Conservation (phyloP, 2,888 invertebrate species). For the Lasius fuliginosus region DNA sequence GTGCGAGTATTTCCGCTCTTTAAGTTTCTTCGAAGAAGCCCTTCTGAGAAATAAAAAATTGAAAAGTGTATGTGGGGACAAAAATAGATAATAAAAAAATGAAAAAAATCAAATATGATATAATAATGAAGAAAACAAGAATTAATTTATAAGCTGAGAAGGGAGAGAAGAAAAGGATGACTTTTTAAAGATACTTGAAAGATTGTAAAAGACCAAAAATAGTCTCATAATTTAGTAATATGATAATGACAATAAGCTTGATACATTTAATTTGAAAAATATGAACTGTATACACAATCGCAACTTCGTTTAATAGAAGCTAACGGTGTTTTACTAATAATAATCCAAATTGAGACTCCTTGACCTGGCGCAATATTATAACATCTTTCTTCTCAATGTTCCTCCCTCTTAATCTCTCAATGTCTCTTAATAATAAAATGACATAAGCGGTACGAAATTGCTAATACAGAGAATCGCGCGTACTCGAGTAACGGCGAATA, state of each 20-base stretch:
- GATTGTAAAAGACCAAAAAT: background rate
- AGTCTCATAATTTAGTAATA: background rate
- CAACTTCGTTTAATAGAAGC: background rate
- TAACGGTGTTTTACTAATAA: background rate
- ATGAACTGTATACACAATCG: background rate
- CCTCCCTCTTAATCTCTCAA: background rate
- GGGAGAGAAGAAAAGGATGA: background rate
- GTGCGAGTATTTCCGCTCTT: slow-evolving; percentile 31
- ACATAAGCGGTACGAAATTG: slow-evolving; percentile 18
- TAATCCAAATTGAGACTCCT: background rate
- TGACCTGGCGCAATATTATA: background rate
- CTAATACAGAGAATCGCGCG: background rate
- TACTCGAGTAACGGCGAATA: slow-evolving; percentile 4
- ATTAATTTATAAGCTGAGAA: background rate
- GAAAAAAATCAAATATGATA: background rate
- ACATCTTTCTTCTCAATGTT: background rate
- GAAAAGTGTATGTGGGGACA: background rate
- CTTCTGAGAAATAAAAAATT: slow-evolving; percentile 2
- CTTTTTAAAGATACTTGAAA: background rate
- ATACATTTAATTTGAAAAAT: background rate
- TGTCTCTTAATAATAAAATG: slow-evolving; percentile 5
- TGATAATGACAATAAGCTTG: background rate
- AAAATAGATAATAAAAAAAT: background rate
- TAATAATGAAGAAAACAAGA: background rate
- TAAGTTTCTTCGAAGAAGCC: background rate